phyloP scores from a whole-genome alignment of 2,797 vertebrate species.

The Spea hammondii region DNA sequence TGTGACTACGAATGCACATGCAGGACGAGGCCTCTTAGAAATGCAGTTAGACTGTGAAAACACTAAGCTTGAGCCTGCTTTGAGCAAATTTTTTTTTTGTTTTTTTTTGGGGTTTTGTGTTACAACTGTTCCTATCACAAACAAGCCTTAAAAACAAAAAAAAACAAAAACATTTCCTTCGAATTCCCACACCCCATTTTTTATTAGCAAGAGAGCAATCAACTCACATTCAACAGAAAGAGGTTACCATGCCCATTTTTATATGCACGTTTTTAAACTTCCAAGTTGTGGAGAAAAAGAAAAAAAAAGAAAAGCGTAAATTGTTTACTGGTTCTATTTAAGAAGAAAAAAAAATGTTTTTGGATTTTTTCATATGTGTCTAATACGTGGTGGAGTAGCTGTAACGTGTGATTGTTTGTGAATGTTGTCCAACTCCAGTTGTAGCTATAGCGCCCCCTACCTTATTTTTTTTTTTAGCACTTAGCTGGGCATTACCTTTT shows the following conservation, averaged over 20 bases:
- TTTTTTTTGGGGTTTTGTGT: conserved; percentile 57
- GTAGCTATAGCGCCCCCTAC: conserved; percentile 76
- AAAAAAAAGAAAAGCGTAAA: conserved; percentile 36
- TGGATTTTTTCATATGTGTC: conserved; percentile 82
- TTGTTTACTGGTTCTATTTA: conserved; percentile 86
- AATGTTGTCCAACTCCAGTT: conserved; percentile 74
- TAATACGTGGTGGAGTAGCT: conserved; percentile 82
- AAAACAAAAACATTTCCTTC: conserved; percentile 74
- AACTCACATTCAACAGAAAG: conserved; percentile 76
- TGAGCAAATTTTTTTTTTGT: conserved; percentile 74
- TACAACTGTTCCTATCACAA: conserved; percentile 83
- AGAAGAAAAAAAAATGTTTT: conserved; percentile 73
- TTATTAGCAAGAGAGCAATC: conserved; percentile 78
- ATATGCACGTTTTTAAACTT: conserved; percentile 88
- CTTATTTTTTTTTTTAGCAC: conserved; percentile 79
- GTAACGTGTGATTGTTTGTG: conserved; percentile 83
- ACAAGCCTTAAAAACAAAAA: conserved; percentile 83
- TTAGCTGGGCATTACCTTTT: conserved; percentile 95
- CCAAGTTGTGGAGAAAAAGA: conserved; percentile 76
- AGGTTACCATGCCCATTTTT: conserved; percentile 82
- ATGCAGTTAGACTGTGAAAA: conserved; percentile 81
- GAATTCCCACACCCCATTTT: conserved; percentile 76
- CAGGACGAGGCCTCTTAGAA: conserved; percentile 80
- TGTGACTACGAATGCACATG: conserved; percentile 79
- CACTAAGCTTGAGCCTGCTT: conserved; percentile 83